These are phyloP conservation scores for Orientallactaga sibirica DNA, from an alignment of 2,797 vertebrate genomes.

Conservation along the genomic window DNA sequence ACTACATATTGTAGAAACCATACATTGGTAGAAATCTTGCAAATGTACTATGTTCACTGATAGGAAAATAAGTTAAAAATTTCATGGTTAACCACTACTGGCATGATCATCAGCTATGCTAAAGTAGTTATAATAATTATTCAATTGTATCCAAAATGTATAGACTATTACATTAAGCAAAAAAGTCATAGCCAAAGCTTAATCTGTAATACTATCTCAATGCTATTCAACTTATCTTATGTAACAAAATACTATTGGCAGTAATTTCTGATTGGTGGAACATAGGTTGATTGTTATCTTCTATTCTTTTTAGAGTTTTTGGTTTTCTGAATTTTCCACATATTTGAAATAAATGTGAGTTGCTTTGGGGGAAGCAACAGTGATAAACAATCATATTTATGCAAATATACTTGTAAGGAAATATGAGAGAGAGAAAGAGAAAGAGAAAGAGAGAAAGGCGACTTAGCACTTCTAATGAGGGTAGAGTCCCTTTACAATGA, in stretches of 20 bases:
- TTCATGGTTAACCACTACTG: background rate
- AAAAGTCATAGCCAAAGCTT: background rate
- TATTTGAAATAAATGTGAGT: background rate
- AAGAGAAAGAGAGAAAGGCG: background rate
- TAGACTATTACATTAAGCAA: background rate
- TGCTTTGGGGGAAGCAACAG: background rate
- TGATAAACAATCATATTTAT: background rate
- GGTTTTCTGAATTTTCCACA: slow-evolving; percentile 8
- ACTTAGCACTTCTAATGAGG: slow-evolving; percentile 62
- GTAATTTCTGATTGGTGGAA: background rate
- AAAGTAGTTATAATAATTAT: slow-evolving; percentile 11
- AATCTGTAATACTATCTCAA: background rate
- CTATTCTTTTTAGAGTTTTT: background rate
- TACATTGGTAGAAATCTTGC: background rate
- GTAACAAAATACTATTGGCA: background rate
- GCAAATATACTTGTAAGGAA: background rate
- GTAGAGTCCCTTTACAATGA: slow-evolving; percentile 69
- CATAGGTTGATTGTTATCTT: background rate
- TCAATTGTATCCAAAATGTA: slow-evolving; percentile 9
- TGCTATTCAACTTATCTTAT: background rate
- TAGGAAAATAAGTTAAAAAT: slow-evolving; percentile 20
- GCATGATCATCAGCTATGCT: background rate
- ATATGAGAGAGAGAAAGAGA: background rate
- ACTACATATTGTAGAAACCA: background rate
- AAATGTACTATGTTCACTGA: background rate